Percentiles rank a stretch among this genome's conserved stretches.
Conservation (phyloP, 2,797 vertebrate species). For the Chaenodraco wilsoni region DNA sequence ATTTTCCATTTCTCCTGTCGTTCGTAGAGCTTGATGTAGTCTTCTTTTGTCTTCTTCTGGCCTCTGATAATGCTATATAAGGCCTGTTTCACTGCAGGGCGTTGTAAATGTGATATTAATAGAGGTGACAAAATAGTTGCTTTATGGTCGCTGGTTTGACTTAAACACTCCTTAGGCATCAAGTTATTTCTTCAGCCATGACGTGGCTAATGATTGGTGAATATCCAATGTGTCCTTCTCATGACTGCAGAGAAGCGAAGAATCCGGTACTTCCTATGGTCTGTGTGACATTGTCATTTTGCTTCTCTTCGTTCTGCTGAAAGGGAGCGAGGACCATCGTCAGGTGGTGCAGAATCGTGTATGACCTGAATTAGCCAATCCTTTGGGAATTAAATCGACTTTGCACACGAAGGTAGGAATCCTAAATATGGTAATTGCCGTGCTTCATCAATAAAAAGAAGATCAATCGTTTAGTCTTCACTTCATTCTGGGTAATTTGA, state of each 20-base stretch:
- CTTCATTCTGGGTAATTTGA: slow-evolving; percentile 1
- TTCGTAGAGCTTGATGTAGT: not conserved
- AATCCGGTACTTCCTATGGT: not conserved
- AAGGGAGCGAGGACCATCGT: not conserved
- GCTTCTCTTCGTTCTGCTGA: slow-evolving; percentile 25
- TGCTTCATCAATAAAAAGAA: not conserved
- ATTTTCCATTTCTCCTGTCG: not conserved
- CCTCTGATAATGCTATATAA: not conserved
- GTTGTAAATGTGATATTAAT: not conserved
- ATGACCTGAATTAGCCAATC: not conserved
- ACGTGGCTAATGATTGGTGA: not conserved
- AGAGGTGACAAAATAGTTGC: not conserved
- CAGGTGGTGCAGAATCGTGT: not conserved
- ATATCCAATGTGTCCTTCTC: not conserved
- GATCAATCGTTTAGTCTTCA: too few relatives aligned
- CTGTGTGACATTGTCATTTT: not conserved
- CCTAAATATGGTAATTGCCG: not conserved
- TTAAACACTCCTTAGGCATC: not conserved
- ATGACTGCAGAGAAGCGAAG: not conserved
- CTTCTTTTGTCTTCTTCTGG: slow-evolving; percentile 17
- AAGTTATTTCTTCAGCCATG: slow-evolving; percentile 11
- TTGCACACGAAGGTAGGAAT: not conserved
- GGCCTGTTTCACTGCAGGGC: not conserved
- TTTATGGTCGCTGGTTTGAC: too few relatives aligned
- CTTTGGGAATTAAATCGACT: not conserved